A percentile compares a stretch with the other conserved stretches of the same genome.
These are phyloP conservation scores for Drosophila paranaensis DNA, from an alignment of 2,888 invertebrate species.

Conservation along the genomic window DNA sequence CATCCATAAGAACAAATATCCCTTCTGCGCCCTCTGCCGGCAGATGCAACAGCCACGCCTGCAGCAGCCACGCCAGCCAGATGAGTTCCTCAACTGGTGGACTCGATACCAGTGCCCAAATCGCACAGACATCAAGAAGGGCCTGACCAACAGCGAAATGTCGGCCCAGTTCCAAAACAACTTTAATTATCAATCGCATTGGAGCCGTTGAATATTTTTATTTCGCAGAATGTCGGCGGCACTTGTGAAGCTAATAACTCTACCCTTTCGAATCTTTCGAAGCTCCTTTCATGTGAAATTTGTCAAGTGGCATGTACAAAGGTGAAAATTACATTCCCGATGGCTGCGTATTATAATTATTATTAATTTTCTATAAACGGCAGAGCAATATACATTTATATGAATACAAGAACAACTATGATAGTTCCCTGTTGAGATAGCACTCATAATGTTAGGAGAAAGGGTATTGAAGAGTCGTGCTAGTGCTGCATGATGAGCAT, in stretches of 20 bases:
- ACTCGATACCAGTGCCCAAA: slow-evolving; percentile 49
- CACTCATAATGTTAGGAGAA: neutral
- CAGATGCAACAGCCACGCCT: slow-evolving; percentile 26
- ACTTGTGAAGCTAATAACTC: slow-evolving; percentile 44
- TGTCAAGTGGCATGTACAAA: slow-evolving; percentile 8
- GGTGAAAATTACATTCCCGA: neutral
- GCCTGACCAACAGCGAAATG: slow-evolving; percentile 1
- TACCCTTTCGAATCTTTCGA: slow-evolving; percentile 47
- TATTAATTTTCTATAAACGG: neutral
- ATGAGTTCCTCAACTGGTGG: slow-evolving; percentile 60
- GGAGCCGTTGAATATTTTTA: slow-evolving; percentile 54
- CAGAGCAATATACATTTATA: neutral
- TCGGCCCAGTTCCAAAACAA: slow-evolving; percentile 29
- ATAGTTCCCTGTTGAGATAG: neutral
- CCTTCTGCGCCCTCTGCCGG: slow-evolving; percentile 64
- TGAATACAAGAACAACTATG: too few relatives aligned
- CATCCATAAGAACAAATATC: slow-evolving; percentile 29
- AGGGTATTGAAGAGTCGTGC: slow-evolving; percentile 23
- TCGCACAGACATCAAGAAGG: slow-evolving; percentile 1
- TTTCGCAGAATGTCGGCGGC: slow-evolving; percentile 71
- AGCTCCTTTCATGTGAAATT: slow-evolving; percentile 5
- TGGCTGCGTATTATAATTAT: neutral
- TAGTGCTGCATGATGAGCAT: neutral
- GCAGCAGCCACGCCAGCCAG: slow-evolving; percentile 6
- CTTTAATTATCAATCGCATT: slow-evolving; percentile 69